These are phyloP conservation scores for Sinocyclocheilus grahami DNA, from an alignment of 2,113 vertebrate genomes.

Conservation along the genomic window DNA sequence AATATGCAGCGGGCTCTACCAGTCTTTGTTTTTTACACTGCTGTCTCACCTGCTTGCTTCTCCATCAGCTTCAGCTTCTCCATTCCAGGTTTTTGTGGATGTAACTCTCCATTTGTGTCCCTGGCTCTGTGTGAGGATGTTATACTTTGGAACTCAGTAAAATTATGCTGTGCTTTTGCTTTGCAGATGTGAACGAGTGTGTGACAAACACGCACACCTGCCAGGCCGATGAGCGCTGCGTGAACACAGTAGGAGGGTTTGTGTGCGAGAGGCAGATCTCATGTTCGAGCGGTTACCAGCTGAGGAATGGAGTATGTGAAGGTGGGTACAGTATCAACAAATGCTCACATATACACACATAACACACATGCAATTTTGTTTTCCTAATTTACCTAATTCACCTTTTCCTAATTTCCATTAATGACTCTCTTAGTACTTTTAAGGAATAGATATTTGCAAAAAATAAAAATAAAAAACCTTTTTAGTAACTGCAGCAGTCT, in stretches of 20 bases:
- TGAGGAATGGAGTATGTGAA: conserved; percentile 80
- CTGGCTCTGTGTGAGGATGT: conserved; percentile 5
- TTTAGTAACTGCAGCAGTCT: no score
- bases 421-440: no score
- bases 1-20: not conserved
- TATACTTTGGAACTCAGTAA: not conserved
- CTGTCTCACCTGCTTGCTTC: not conserved
- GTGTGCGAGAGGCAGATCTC: conserved; percentile 79
- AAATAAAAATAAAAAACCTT: no score
- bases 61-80: not conserved
- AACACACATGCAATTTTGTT: no score
- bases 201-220: conserved; percentile 82
- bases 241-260: conserved; percentile 88
- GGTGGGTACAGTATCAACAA: conserved; percentile 71
- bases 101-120: not conserved
- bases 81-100: not conserved
- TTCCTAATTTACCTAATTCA: no score
- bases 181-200: conserved; percentile 90
- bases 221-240: conserved; percentile 78
- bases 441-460: no score
- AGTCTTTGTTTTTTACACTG: not conserved
- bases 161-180: conserved; percentile 37
- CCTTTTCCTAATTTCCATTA: no score
- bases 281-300: conserved; percentile 81
- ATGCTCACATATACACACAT: not conserved